Conservation (phyloP, 1,140 invertebrate genomes). For the Camponotus vicinus region DNA sequence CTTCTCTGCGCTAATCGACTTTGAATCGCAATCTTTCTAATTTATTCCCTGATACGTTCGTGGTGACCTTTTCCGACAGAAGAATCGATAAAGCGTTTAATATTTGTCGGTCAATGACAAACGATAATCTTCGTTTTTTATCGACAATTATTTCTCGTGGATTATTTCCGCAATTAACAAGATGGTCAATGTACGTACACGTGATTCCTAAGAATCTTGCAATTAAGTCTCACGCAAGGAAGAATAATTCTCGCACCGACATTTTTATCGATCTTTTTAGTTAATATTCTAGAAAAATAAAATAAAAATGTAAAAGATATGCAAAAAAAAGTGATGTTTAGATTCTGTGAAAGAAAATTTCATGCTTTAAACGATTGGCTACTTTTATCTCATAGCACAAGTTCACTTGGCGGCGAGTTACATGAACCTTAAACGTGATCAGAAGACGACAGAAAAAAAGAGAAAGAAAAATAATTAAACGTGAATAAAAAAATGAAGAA, state of each 20-base stretch:
- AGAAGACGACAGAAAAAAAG: not conserved
- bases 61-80: conserved; percentile 35
- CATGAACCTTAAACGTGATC: conserved; percentile 31
- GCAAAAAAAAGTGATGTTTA: not conserved
- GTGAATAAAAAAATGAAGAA: not conserved
- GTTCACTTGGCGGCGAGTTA: not conserved
- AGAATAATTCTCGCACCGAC: no score
- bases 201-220: not conserved
- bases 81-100: conserved; percentile 66
- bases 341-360: no score
- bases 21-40: conserved; percentile 66
- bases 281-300: not conserved
- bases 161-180: not conserved
- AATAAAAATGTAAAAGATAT: not conserved
- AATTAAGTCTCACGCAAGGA: not conserved
- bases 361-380: no score
- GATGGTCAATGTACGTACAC: not conserved
- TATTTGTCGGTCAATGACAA: conserved; percentile 15
- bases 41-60: conserved; percentile 13
- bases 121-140: not conserved
- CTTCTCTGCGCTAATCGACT: conserved; percentile 57
- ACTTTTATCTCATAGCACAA: no score
- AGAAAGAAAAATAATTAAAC: not conserved
- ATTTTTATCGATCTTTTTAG: not conserved
- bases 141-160: not conserved